Base-by-base conservation (phyloP, 2,888 invertebrate species). In the Deroplatys truncata region DNA sequence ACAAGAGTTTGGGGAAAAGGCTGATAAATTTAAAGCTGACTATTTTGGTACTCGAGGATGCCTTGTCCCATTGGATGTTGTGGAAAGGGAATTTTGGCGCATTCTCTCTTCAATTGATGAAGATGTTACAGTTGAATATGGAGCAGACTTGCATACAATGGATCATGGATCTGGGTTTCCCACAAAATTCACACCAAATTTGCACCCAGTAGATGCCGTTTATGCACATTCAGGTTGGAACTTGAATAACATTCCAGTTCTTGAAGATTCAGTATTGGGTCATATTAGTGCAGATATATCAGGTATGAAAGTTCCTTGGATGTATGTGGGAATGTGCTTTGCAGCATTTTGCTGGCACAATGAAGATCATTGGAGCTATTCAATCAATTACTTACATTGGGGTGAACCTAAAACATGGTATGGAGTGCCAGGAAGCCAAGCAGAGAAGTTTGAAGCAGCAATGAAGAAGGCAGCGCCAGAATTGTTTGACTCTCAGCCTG, bases 271-370 rank as follows among this genome's bases (percentile, higher is more conserved):
- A 10, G 98, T 99, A 35, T 95, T 99, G 82, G 98, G 98, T 9
- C 98, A 99, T 93, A 99, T 99, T 91, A 98, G 98, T 93, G 98
- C 98, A 1, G 99, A 99, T 93, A 99, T 99, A 91, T 99, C 99
- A 82, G 99, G 99, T 90, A 99, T 99, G 99, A 98, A 98, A 95
- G 98, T 98, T 16, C 99, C 99, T 0, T 99, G 99, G 99, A 97
- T 99, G 96, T 99, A 99, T 93, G 99, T 99, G 84, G 99, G 99
- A 84, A 99, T 99, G 99, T 99, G 99, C 93, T 99, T 99, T 94
- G 98, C 99, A 1, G 98, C 99, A 4, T 99, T 99, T 93, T 99
- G 99, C 93, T 99, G 99, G 99, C 99, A 99, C 94, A 99, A 99
- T 92, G 99, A 99, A 94, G 99, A 99, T 93, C 99, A 99, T 93